These are phyloP conservation scores for Psittacula echo DNA, from an alignment of 2,797 vertebrate genomes.

Conservation along the genomic window DNA sequence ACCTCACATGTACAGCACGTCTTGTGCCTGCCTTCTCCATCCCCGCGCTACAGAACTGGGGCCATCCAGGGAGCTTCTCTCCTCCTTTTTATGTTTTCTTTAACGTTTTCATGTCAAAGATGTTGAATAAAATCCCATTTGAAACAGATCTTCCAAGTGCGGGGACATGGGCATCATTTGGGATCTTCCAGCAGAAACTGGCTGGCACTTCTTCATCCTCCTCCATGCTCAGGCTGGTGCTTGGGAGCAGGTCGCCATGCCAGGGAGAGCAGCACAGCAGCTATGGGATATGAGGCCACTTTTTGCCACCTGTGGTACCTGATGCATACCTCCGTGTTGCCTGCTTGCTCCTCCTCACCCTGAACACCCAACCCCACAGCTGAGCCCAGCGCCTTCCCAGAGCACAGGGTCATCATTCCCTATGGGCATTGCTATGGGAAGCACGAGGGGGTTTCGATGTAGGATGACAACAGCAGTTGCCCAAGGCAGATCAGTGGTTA, in stretches of 20 bases:
- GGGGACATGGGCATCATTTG: not conserved
- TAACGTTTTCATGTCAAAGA: not conserved
- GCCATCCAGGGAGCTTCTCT: not conserved
- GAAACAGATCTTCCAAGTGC: not conserved
- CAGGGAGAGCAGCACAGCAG: not conserved
- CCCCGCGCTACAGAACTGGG: not conserved
- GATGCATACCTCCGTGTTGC: not conserved
- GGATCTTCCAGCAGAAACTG: not conserved
- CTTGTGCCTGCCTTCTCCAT: not conserved
- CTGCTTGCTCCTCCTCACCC: not conserved
- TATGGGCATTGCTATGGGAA: not conserved
- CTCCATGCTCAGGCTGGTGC: not conserved
- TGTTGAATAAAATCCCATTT: not conserved
- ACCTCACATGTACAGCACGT: not conserved
- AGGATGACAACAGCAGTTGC: not conserved
- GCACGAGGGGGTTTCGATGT: rapidly evolving
- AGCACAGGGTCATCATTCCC: rapidly evolving
- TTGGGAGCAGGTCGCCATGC: rapidly evolving
- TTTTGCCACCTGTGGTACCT: rapidly evolving
- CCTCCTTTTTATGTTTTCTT: not conserved
- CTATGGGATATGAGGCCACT: not conserved
- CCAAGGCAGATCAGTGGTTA: not conserved
- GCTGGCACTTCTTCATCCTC: not conserved
- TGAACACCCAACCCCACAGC: not conserved
- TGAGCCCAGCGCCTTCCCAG: not conserved